A percentile compares a stretch with the other conserved stretches of the same genome.
phyloP scores from a whole-genome alignment of 2,888 invertebrate species.

The Sthenelais limicola region DNA sequence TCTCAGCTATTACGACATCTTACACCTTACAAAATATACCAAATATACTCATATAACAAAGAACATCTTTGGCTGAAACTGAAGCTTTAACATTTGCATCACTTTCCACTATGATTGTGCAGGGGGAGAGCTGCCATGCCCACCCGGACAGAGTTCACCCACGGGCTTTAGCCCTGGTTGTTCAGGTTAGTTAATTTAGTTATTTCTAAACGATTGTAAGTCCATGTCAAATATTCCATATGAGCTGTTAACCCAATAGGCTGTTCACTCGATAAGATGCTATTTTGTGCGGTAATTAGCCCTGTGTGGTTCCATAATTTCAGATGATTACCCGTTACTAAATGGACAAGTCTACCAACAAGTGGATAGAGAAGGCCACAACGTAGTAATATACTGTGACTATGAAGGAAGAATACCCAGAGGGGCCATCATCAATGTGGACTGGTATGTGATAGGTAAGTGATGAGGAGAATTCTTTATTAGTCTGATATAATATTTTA shows the following conservation, averaged over 20 bases:
- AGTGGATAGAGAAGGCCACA: constrained; percentile 38
- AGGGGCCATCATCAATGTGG: constrained; percentile 41
- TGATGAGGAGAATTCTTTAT: neutral
- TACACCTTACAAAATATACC: no score
- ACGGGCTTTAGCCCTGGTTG: constrained; percentile 50
- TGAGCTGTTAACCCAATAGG: no score
- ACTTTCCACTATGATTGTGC: neutral
- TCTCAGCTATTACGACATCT: no score
- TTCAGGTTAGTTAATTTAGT: constrained; percentile 48
- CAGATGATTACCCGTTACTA: constrained; percentile 49
- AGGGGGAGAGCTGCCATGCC: constrained; percentile 48
- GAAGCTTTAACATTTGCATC: neutral
- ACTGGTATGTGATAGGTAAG: constrained; percentile 51
- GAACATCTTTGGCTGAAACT: no score
- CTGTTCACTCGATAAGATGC: no score
- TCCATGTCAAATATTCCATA: no score
- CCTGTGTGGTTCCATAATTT: no score
- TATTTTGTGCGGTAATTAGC: no score
- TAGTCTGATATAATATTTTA: neutral
- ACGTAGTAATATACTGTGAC: constrained; percentile 48
- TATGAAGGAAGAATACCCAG: constrained; percentile 43
- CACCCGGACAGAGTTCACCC: constrained; percentile 47
- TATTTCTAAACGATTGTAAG: no score
- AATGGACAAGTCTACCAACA: constrained; percentile 36
- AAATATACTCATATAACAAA: no score